A percentile compares a stretch with the other conserved stretches of the same genome.
Conservation (phyloP, 2,888 invertebrate species). For the Latrodectus elegans region DNA sequence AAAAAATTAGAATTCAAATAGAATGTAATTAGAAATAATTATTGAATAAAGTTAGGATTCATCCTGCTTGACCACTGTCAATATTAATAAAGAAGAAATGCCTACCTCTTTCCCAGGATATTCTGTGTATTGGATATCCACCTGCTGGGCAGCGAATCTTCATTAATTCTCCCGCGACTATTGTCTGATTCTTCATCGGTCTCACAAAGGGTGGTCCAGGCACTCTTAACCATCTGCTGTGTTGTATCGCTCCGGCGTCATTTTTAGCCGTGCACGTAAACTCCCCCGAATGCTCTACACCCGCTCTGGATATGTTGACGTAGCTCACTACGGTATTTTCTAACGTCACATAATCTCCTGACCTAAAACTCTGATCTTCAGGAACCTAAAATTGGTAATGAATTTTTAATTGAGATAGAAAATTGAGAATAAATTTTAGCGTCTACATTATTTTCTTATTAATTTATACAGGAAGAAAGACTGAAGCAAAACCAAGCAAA, state of each 20-base stretch:
- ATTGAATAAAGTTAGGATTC: too few relatives aligned
- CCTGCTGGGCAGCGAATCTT: slow-evolving; percentile 91
- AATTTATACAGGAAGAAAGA: too few relatives aligned
- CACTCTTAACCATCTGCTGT: slow-evolving; percentile 85
- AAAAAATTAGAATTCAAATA: too few relatives aligned
- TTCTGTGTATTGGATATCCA: slow-evolving; percentile 93
- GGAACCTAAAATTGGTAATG: slow-evolving; percentile 84
- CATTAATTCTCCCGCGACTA: slow-evolving; percentile 85
- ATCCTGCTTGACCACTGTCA: too few relatives aligned
- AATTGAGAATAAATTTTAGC: too few relatives aligned
- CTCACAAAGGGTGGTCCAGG: slow-evolving; percentile 88
- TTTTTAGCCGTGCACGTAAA: slow-evolving; percentile 75
- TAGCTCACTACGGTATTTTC: slow-evolving; percentile 71
- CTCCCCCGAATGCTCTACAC: slow-evolving; percentile 75
- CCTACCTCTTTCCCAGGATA: slow-evolving; percentile 95
- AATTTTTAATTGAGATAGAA: neutral
- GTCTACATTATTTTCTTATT: too few relatives aligned
- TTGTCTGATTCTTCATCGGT: slow-evolving; percentile 86
- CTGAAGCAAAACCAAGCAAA: too few relatives aligned
- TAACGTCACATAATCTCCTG: slow-evolving; percentile 71
- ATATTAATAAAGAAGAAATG: neutral
- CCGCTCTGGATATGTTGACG: slow-evolving; percentile 70
- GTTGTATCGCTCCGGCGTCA: slow-evolving; percentile 75
- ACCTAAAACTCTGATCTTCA: slow-evolving; percentile 71
- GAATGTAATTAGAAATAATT: too few relatives aligned